Evolutionary conservation across 2,888 invertebrate genomes (phyloP).

Genomic region (Buathra laborator): DNA sequence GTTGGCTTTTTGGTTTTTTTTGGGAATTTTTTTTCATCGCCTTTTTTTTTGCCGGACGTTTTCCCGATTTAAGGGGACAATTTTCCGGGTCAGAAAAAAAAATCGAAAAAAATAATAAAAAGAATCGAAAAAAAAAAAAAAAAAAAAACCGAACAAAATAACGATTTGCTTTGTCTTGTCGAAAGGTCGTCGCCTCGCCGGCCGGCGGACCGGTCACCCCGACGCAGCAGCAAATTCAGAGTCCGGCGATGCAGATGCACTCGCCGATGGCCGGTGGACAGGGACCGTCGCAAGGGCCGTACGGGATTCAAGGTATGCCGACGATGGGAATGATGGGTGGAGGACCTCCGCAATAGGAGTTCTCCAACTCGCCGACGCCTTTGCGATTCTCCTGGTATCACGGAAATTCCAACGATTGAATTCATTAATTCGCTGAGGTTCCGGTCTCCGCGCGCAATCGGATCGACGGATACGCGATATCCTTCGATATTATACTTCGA

Average conservation of each 20-base stretch:
- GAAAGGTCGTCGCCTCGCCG: constrained; percentile 85
- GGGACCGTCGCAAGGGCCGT: constrained; percentile 82
- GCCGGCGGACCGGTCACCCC: constrained; percentile 86
- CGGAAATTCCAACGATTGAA: constrained; percentile 73
- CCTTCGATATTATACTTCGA: too few relatives aligned
- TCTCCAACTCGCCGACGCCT: constrained; percentile 76
- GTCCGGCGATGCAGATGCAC: constrained; percentile 87
- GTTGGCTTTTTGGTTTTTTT: too few relatives aligned
- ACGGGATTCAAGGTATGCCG: constrained; percentile 82
- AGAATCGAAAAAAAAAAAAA: too few relatives aligned
- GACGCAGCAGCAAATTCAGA: constrained; percentile 86
- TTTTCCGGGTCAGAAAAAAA: too few relatives aligned
- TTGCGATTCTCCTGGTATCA: constrained; percentile 73
- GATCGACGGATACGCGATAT: too few relatives aligned
- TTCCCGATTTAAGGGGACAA: too few relatives aligned
- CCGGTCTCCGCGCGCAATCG: too few relatives aligned
- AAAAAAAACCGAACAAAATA: not conserved
- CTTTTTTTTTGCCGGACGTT: too few relatives aligned
- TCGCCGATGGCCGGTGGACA: constrained; percentile 86
- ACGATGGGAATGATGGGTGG: constrained; percentile 84
- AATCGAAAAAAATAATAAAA: too few relatives aligned
- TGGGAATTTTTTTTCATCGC: too few relatives aligned
- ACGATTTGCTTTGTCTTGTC: constrained; percentile 43
- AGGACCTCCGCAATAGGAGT: constrained; percentile 83
- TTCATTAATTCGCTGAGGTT: not conserved